Percentiles rank a stretch among this genome's conserved stretches.
Conservation (phyloP, 2,113 vertebrate species). For the Chauna torquata region DNA sequence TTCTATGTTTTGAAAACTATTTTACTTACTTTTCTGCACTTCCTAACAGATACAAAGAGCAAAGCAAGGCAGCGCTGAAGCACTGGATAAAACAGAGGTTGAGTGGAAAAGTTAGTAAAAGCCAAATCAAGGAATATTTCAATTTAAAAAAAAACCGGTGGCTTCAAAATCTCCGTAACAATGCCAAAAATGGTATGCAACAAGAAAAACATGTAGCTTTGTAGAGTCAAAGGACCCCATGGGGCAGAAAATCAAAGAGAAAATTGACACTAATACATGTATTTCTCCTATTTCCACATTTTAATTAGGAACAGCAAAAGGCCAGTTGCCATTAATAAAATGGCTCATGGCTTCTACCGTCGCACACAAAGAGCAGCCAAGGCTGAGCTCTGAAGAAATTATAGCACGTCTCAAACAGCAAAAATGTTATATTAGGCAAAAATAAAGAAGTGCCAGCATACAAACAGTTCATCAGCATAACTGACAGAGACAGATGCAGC, state of each 20-base stretch:
- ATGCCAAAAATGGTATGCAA: background rate
- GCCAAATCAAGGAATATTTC: background rate
- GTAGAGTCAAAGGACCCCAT: background rate
- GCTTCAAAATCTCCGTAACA: background rate
- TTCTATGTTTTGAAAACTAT: background rate
- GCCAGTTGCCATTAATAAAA: background rate
- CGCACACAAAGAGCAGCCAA: background rate
- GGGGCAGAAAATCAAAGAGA: background rate
- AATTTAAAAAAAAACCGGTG: background rate
- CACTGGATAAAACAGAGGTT: background rate
- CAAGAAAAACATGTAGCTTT: background rate
- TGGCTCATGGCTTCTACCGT: background rate
- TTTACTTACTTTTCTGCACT: slow-evolving; percentile 40
- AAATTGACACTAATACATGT: background rate
- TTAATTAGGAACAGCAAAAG: slow-evolving; percentile 32
- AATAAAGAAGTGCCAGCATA: background rate
- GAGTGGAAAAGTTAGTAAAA: background rate
- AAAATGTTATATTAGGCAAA: background rate
- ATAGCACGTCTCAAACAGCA: background rate
- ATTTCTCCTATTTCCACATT: slow-evolving; percentile 7
- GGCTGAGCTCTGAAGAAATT: background rate
- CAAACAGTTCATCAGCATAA: background rate
- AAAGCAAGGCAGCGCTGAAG: slow-evolving; percentile 5
- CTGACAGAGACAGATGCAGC: background rate
- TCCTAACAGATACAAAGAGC: slow-evolving; percentile 30